Percentiles rank a stretch among this genome's conserved stretches.
Evolutionary conservation across 2,888 invertebrate species (phyloP).

Genomic region (Seira musarum): DNA sequence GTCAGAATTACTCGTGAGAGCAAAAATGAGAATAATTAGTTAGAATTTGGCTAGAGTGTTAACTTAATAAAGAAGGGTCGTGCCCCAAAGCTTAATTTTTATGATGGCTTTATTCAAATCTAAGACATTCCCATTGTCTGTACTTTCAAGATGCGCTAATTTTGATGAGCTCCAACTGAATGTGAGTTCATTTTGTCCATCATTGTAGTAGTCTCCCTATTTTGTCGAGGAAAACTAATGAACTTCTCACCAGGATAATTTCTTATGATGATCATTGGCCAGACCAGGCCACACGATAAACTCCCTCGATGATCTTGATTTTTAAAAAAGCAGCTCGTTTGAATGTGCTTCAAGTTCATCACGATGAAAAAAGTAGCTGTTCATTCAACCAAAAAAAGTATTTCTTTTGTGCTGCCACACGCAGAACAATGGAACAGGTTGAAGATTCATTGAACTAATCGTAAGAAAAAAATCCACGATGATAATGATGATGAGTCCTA

Average conservation of each 20-base stretch:
- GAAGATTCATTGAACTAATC: too few species aligned
- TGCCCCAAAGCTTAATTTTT: neutral
- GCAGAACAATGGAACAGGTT: too few species aligned
- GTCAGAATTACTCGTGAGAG: too few species aligned
- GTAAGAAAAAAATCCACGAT: too few species aligned
- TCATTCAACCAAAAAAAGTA: too few species aligned
- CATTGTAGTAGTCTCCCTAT: too few species aligned
- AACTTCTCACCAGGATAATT: slow-evolving; percentile 55
- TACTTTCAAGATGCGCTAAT: slow-evolving; percentile 17
- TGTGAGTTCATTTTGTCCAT: too few species aligned
- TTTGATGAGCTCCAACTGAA: slow-evolving; percentile 30
- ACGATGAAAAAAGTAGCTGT: slow-evolving; percentile 29
- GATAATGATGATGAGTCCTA: neutral
- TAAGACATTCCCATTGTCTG: slow-evolving; percentile 4
- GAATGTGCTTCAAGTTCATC: too few species aligned
- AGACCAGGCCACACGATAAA: too few species aligned
- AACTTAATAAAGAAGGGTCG: slow-evolving; percentile 22
- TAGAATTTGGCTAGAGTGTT: slow-evolving; percentile 18
- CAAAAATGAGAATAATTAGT: slow-evolving; percentile 34
- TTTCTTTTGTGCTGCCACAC: slow-evolving; percentile 6
- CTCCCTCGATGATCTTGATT: too few species aligned
- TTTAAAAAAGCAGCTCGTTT: too few species aligned
- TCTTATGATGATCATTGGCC: slow-evolving; percentile 36
- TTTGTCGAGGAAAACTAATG: slow-evolving; percentile 38
- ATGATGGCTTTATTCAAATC: slow-evolving; percentile 17